A percentile compares a stretch with the other conserved stretches of the same genome.
phyloP scores from a whole-genome alignment of 2,888 invertebrate genomes.

The Ferrisia virgata region DNA sequence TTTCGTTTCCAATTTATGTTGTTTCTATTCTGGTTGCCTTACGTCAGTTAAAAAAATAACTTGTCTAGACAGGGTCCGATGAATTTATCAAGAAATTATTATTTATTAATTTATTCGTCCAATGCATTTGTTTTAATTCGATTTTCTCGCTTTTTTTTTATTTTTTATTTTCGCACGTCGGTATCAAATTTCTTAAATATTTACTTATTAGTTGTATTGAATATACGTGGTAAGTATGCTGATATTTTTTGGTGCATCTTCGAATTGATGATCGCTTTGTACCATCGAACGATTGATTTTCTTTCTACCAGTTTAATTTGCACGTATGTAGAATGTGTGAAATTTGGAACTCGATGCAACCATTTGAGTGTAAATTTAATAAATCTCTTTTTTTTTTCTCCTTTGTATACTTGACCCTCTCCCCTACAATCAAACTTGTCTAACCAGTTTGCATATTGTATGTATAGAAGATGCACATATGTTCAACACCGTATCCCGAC shows the following conservation, averaged over 20 bases:
- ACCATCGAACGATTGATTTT: neutral
- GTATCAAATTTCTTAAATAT: neutral
- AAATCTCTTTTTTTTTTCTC: neutral
- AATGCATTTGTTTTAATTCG: conserved; percentile 2
- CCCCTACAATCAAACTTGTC: neutral
- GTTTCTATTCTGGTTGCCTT: neutral
- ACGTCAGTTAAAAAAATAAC: conserved; percentile 23
- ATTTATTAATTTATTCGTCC: conserved; percentile 6
- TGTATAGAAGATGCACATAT: neutral
- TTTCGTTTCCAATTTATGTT: conserved; percentile 31
- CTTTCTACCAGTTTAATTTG: neutral
- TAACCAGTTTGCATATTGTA: neutral
- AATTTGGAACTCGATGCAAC: neutral
- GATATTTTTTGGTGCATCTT: neutral
- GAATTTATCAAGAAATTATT: conserved; percentile 19
- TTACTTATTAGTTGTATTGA: too few relatives aligned
- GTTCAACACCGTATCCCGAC: neutral
- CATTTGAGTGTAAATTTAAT: neutral
- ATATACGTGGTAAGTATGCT: neutral
- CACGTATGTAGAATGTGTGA: neutral
- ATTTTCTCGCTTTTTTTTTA: neutral
- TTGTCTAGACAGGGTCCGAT: conserved; percentile 9
- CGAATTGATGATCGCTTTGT: neutral
- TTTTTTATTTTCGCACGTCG: neutral
- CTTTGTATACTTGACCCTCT: neutral